phyloP scores from a whole-genome alignment of 2,113 vertebrate genomes.

The Eurystomus gularis region DNA sequence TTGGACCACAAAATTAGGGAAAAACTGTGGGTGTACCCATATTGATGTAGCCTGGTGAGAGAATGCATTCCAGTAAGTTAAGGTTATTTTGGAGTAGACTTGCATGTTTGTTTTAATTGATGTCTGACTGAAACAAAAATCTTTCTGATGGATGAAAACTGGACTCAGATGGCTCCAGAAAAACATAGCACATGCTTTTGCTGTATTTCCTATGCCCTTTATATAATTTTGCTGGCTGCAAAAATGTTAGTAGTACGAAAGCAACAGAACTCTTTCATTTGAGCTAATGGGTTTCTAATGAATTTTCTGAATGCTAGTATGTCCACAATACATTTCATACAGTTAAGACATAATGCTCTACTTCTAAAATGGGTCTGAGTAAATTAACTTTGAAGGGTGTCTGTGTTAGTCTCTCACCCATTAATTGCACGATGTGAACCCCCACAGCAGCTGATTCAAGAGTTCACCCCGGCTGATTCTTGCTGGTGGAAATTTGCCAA shows the following conservation, averaged over 20 bases:
- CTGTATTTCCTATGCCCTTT: background rate
- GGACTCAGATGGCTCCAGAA: background rate
- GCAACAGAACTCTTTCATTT: background rate
- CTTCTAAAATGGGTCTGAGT: background rate
- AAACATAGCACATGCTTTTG: background rate
- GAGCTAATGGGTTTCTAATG: constrained; percentile 15
- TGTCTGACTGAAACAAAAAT: background rate
- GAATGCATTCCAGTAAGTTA: constrained; percentile 41
- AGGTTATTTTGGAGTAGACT: constrained; percentile 38
- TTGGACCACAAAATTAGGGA: constrained; percentile 2
- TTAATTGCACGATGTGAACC: background rate
- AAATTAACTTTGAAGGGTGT: constrained; percentile 39
- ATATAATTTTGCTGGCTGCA: background rate
- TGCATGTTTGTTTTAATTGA: constrained; percentile 2
- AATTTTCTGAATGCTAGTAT: constrained; percentile 36
- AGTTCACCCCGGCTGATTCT: background rate
- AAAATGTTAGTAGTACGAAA: background rate
- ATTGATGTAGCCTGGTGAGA: constrained; percentile 35
- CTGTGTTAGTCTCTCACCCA: constrained; percentile 1
- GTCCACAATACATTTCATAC: constrained; percentile 17
- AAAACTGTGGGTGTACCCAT: constrained; percentile 40
- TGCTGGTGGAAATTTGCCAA: constrained; percentile 55
- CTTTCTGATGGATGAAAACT: background rate
- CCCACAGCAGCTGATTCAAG: constrained; percentile 14
- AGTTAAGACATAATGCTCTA: background rate